phyloP scores from a whole-genome alignment of 2,113 vertebrate genomes.

The Prolemur simus region DNA sequence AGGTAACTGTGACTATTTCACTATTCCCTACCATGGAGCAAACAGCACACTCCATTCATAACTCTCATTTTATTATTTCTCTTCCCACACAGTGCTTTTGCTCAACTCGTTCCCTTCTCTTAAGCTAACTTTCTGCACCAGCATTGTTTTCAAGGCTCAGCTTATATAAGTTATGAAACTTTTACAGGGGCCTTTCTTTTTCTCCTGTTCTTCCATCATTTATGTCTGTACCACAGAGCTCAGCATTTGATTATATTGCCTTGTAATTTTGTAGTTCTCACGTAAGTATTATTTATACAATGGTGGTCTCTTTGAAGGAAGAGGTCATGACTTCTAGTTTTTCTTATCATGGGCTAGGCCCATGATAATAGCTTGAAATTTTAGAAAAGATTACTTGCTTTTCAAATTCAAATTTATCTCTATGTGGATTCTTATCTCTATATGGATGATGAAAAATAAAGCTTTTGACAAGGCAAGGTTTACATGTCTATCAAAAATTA shows the following conservation, averaged over 20 bases:
- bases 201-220: background rate
- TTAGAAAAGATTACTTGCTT: conserved; percentile 18
- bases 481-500: background rate
- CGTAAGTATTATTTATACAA: background rate
- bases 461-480: background rate
- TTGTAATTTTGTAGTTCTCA: background rate
- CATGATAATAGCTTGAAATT: background rate
- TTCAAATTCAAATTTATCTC: conserved; percentile 19
- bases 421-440: background rate
- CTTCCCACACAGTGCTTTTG: background rate
- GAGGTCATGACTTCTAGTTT: background rate
- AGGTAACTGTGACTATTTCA: background rate
- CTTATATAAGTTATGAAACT: background rate
- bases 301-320: background rate
- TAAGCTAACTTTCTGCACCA: background rate
- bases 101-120: background rate
- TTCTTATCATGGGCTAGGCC: background rate
- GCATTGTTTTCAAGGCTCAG: background rate
- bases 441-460: background rate
- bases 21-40: background rate
- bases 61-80: background rate
- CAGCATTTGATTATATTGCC: background rate
- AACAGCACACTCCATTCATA: background rate
- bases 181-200: background rate
- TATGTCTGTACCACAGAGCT: background rate